These are phyloP conservation scores for Lontra canadensis DNA, from an alignment of 2,113 vertebrate species.

Conservation along the genomic window DNA sequence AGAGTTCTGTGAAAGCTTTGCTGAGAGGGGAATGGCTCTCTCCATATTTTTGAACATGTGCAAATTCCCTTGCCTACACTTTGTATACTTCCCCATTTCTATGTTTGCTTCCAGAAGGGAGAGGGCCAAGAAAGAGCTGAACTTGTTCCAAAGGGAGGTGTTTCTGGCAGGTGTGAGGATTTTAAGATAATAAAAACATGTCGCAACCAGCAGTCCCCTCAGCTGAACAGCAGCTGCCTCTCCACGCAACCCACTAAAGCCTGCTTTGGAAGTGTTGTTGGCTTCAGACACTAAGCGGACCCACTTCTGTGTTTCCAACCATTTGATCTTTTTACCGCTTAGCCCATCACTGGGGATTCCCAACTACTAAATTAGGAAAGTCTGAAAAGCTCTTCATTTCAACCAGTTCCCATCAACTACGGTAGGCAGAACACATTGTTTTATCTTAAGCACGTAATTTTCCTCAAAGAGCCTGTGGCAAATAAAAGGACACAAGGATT, in stretches of 20 bases:
- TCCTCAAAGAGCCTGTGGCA: conserved; percentile 38
- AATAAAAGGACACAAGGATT: conserved; percentile 33
- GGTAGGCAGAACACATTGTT: not conserved
- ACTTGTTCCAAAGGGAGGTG: conserved; percentile 78
- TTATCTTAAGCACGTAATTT: conserved; percentile 24
- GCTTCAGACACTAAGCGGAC: conserved; percentile 45
- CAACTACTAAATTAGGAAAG: conserved; percentile 64
- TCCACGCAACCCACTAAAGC: conserved; percentile 63
- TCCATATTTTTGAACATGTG: conserved; percentile 56
- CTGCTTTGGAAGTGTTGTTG: conserved; percentile 72
- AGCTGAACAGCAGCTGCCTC: conserved; percentile 76
- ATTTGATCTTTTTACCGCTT: conserved; percentile 75
- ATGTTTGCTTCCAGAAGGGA: conserved; percentile 65
- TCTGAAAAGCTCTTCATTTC: conserved; percentile 67
- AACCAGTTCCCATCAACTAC: not conserved
- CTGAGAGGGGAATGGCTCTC: conserved; percentile 1
- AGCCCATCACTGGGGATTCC: conserved; percentile 65
- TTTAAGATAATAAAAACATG: conserved; percentile 79
- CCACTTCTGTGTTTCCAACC: conserved; percentile 68
- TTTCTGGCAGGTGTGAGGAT: conserved; percentile 78
- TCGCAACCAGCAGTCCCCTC: conserved; percentile 76
- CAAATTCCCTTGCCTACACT: conserved; percentile 69
- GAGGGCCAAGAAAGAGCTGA: conserved; percentile 75
- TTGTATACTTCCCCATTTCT: conserved; percentile 64
- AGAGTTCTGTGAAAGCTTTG: not conserved